Percentiles rank a stretch among this genome's conserved stretches.
These are phyloP conservation scores for Sabatieria punctata DNA, from an alignment of 2,888 invertebrate species.

Conservation along the genomic window DNA sequence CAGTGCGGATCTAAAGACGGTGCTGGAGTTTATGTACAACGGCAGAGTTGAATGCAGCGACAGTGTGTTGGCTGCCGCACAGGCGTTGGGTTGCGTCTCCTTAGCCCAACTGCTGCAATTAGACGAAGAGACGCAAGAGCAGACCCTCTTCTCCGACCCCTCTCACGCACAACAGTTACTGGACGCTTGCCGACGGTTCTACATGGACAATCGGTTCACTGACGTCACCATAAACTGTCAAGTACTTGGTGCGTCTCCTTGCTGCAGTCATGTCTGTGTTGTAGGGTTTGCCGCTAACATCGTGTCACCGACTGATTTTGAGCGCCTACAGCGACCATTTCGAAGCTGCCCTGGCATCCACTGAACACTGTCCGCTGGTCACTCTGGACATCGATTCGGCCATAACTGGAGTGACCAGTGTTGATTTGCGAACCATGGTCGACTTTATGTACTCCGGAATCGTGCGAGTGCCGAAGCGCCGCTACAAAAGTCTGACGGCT, in stretches of 20 bases:
- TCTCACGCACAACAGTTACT: constrained; percentile 12
- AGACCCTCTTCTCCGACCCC: constrained; percentile 6
- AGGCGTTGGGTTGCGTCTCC: constrained; percentile 8
- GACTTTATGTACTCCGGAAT: constrained; percentile 15
- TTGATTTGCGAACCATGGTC: constrained; percentile 12
- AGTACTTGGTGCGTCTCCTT: constrained; percentile 3
- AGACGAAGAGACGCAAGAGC: too few relatives aligned
- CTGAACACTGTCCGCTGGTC: constrained; percentile 3
- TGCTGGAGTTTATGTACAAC: constrained; percentile 15
- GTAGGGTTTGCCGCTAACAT: constrained; percentile 5
- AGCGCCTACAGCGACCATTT: constrained; percentile 12
- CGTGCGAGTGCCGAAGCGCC: not conserved
- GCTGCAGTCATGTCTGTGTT: too few relatives aligned
- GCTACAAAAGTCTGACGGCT: not conserved
- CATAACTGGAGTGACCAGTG: constrained; percentile 10
- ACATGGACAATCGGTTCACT: constrained; percentile 11
- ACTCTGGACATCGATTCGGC: constrained; percentile 9
- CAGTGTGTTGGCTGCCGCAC: constrained; percentile 2
- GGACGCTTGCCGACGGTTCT: constrained; percentile 11
- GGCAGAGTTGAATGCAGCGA: constrained; percentile 5
- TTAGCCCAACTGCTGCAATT: not conserved
- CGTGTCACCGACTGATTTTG: constrained; percentile 13
- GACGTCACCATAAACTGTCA: constrained; percentile 13
- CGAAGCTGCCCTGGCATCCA: constrained; percentile 9
- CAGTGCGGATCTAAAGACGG: constrained; percentile 9